phyloP scores from a whole-genome alignment of 2,888 invertebrate genomes.

The Erpobdella octoculata region DNA sequence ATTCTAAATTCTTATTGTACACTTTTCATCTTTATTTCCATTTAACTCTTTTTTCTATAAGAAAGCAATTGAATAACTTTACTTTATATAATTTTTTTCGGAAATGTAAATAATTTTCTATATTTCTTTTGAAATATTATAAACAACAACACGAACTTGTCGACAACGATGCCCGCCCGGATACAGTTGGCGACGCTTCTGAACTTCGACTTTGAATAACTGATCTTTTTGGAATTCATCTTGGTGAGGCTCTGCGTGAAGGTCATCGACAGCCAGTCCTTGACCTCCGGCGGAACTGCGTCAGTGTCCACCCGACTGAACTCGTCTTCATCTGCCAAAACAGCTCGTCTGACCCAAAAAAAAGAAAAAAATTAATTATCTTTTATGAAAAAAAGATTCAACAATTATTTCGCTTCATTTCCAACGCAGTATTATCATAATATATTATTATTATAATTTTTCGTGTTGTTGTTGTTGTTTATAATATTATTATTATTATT shows the following conservation, averaged over 20 bases:
- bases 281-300: conserved; percentile 87
- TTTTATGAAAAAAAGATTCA: no score
- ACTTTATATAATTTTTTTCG: no score
- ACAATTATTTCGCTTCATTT: no score
- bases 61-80: no score
- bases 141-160: conserved; percentile 54
- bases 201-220: conserved; percentile 62
- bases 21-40: no score
- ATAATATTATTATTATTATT: no score
- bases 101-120: no score
- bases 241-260: conserved; percentile 65
- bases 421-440: no score
- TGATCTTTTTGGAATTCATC: conserved; percentile 55
- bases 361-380: no score
- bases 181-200: conserved; percentile 91
- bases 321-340: conserved; percentile 74
- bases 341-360: conserved; percentile 7
- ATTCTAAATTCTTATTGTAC: no score
- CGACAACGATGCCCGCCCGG: conserved; percentile 92
- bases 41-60: no score
- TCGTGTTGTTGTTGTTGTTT: neutral
- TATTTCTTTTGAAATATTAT: no score
- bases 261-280: conserved; percentile 91
- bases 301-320: conserved; percentile 90
- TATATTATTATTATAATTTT: neutral